These are phyloP conservation scores for Hippocampus comes DNA, from an alignment of 2,113 vertebrate genomes.

Conservation along the genomic window DNA sequence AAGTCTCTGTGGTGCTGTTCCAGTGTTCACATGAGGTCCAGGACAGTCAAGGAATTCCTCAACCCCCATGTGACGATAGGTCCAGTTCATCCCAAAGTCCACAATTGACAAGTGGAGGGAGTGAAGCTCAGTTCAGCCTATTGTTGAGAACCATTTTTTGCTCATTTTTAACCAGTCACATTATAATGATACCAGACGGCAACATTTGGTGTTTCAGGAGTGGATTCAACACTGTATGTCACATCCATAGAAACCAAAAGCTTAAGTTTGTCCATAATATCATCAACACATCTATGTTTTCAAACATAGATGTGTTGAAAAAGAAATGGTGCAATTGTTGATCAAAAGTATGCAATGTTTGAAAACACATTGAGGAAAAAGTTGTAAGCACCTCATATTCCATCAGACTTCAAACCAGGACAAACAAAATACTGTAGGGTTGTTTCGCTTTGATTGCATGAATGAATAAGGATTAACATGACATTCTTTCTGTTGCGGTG, in stretches of 20 bases:
- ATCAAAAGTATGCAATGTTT: neutral
- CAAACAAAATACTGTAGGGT: neutral
- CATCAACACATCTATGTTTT: no score
- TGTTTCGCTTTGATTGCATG: neutral
- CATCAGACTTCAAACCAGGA: neutral
- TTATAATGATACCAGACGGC: neutral
- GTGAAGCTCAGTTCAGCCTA: neutral
- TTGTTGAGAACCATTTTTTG: neutral
- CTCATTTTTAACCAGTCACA: neutral
- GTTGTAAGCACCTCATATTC: neutral
- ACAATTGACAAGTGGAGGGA: neutral
- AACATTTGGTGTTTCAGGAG: neutral
- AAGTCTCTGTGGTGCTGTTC: neutral
- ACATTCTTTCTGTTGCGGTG: neutral
- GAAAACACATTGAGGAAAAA: neutral
- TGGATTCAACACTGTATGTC: neutral
- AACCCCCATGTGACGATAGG: neutral
- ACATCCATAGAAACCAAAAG: neutral
- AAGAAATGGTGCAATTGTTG: neutral
- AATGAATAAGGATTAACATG: neutral
- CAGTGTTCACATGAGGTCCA: neutral
- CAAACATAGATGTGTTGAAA: neutral
- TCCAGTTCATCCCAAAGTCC: neutral
- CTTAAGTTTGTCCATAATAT: neutral
- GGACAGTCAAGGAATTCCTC: neutral